phyloP scores from a whole-genome alignment of 2,888 invertebrate species.

The Tenodera sinensis region DNA sequence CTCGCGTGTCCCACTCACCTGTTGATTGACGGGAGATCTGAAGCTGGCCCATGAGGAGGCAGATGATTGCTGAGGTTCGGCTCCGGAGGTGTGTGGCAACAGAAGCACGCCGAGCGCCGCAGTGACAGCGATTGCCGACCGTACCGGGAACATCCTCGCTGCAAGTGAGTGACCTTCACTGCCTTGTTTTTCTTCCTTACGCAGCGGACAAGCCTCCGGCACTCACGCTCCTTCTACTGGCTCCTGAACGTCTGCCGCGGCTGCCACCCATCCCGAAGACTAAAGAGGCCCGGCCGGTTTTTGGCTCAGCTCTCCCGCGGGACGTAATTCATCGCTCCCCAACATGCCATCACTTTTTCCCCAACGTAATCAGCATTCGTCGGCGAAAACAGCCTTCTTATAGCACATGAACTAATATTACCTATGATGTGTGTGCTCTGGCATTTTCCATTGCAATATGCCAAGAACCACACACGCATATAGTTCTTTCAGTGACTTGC shows the following conservation, averaged over 20 bases:
- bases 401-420: no score
- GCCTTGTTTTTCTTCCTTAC: neutral
- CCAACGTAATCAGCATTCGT: neutral
- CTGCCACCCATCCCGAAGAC: neutral
- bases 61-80: neutral
- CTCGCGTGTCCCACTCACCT: neutral
- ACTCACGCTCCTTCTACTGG: neutral
- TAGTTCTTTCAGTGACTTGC: no score
- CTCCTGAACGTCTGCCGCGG: neutral
- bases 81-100: neutral
- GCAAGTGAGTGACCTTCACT: neutral
- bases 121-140: neutral
- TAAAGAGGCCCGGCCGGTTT: neutral
- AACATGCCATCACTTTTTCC: neutral
- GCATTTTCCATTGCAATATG: no score
- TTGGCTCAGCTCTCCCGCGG: neutral
- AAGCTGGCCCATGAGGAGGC: neutral
- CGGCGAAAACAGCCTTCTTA: no score
- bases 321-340: neutral
- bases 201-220: neutral
- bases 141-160: neutral
- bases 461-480: no score
- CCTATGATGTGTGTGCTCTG: no score
- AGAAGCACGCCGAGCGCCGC: neutral
- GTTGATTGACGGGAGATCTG: constrained; percentile 1